Base-by-base conservation (phyloP, 2,888 invertebrate species). In the Patella depressa region DNA sequence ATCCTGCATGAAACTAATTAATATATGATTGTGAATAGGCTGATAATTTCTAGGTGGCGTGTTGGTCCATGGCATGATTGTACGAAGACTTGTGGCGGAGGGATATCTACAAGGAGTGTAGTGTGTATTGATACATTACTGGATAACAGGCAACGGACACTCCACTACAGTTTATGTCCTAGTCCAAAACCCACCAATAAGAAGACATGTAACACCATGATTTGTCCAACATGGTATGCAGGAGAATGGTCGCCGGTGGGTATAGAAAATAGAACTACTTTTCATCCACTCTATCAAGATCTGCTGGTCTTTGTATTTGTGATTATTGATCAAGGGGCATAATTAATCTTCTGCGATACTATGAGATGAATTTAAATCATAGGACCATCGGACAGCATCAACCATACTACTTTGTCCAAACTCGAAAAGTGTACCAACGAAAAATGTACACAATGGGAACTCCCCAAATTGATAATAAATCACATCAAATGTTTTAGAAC, bases 51-150 rank as follows among this genome's bases (percentile, higher is more conserved):
- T 19, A 95, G 88, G 74, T 97, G 97, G 97, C 97, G 97, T 90
- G 95, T 95, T 85, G 96, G 96, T 75, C 96, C 96, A 84, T 98
- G 98, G 98, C 95, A 96, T 73, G 93, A 94, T 17, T 98, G 98
- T 92, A 96, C 96, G 84, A 95, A 94, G 53, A 95, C 95, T 45
- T 98, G 98, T 89, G 97, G 97, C 0, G 96, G 96, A 2, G 98
- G 98, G 7, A 94, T 95, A 81, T 94, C 95, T 85, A 94, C 95
- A 78, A 94, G 98, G 15, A 93, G 95, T 82, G 96, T 98, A 78
- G 94, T 96, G 86, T 98, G 98, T 90, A 95, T 95, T 12, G 94
- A 98, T 92, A 95, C 96, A 87, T 96, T 97, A 95, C 96, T 97
- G 0, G 96, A 97, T 90, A 95, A 95, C 84, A 95, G 96, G 55